Conservation (phyloP, 2,113 vertebrate genomes). For the Myiagra hebetior region DNA sequence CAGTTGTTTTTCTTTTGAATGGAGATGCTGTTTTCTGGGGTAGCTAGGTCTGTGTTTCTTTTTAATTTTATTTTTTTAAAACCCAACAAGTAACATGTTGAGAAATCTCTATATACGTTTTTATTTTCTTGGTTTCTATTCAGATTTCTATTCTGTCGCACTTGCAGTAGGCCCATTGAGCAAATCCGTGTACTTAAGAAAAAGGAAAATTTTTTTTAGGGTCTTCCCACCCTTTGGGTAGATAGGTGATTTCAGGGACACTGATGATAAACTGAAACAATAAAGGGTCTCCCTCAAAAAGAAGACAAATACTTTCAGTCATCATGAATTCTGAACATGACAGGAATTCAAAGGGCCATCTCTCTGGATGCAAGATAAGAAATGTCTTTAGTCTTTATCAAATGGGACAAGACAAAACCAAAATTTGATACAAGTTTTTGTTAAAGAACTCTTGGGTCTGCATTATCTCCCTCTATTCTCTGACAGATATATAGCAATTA, state of each 20-base stretch:
- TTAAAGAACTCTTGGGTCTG: background rate
- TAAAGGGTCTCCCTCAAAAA: background rate
- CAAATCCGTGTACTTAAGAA: background rate
- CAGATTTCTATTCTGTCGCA: background rate
- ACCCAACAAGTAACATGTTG: background rate
- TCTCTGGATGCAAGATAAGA: background rate
- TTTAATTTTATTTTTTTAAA: background rate
- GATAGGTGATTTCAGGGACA: background rate
- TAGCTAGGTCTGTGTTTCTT: background rate
- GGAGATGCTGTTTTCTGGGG: background rate
- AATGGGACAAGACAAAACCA: background rate
- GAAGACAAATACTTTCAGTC: background rate
- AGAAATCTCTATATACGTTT: background rate
- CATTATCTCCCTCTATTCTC: background rate
- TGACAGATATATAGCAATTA: background rate
- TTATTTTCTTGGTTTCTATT: constrained; percentile 2
- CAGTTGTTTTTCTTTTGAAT: background rate
- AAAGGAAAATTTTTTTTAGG: background rate
- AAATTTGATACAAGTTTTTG: background rate
- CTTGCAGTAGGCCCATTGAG: background rate
- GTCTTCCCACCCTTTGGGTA: background rate
- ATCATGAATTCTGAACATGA: background rate
- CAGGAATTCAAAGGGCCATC: background rate
- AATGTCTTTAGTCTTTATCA: background rate
- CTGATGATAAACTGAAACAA: background rate